Percentiles rank a stretch among this genome's conserved stretches.
Evolutionary conservation across 2,797 vertebrate species (phyloP).

Genomic region (Micrastur ruficollis): DNA sequence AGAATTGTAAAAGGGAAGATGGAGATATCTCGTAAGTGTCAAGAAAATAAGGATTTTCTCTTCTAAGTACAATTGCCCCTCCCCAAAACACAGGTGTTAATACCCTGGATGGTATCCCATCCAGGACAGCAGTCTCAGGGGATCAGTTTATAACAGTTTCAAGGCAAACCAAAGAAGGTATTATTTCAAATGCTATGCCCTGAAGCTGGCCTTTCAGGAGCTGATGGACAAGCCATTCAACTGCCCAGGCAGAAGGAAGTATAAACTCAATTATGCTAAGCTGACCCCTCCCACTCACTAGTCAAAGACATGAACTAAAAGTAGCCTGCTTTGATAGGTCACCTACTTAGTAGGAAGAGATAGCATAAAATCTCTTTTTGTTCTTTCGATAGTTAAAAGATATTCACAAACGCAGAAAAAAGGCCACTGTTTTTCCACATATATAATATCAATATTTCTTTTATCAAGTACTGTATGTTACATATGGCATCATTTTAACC

Average conservation of each 20-base stretch:
- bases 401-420: neutral
- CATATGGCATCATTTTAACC: neutral
- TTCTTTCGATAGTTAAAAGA: neutral
- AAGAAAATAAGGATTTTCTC: neutral
- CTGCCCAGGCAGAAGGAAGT: neutral
- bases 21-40: neutral
- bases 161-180: neutral
- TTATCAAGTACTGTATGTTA: neutral
- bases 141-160: neutral
- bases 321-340: neutral
- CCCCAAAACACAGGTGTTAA: neutral
- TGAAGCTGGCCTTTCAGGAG: neutral
- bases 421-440: neutral
- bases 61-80: neutral
- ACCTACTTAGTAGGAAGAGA: neutral
- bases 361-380: neutral
- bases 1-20: neutral
- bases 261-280: neutral
- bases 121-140: neutral
- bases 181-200: neutral
- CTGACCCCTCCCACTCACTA: neutral
- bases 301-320: neutral
- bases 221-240: neutral
- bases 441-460: neutral
- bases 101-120: neutral